phyloP scores from a whole-genome alignment of 2,797 vertebrate genomes.

The Oceanodroma leucorhoa region DNA sequence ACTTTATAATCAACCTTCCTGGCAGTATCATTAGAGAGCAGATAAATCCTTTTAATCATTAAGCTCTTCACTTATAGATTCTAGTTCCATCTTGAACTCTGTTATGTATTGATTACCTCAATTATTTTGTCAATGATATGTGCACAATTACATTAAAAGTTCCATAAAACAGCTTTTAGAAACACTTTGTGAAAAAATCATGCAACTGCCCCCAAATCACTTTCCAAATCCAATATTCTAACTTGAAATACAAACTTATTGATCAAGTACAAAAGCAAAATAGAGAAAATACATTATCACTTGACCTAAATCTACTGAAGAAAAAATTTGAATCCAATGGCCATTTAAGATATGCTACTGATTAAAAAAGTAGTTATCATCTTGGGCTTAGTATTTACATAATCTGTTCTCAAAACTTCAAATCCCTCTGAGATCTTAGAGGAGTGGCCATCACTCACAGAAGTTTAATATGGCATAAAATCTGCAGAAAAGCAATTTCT shows the following conservation, averaged over 20 bases:
- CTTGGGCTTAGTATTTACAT: not conserved
- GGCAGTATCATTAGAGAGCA: not conserved
- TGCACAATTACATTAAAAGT: not conserved
- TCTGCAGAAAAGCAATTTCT: not conserved
- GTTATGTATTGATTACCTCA: not conserved
- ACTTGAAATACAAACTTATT: not conserved
- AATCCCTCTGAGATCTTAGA: not conserved
- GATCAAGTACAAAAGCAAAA: not conserved
- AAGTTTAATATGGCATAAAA: not conserved
- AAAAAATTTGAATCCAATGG: not conserved
- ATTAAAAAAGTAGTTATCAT: not conserved
- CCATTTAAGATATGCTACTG: not conserved
- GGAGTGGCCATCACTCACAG: not conserved
- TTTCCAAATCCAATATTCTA: not conserved
- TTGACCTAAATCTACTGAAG: not conserved
- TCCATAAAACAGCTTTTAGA: constrained; percentile 6
- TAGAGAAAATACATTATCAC: not conserved
- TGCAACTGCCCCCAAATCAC: not conserved
- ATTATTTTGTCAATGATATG: constrained; percentile 29
- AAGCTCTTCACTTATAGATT: not conserved
- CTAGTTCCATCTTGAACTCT: not conserved
- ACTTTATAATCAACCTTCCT: constrained; percentile 32
- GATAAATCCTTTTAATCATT: constrained; percentile 22
- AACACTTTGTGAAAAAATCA: not conserved
- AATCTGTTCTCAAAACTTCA: not conserved